Evolutionary conservation across 2,888 invertebrate genomes (phyloP).

Genomic region (Ctenicera cuprea): DNA sequence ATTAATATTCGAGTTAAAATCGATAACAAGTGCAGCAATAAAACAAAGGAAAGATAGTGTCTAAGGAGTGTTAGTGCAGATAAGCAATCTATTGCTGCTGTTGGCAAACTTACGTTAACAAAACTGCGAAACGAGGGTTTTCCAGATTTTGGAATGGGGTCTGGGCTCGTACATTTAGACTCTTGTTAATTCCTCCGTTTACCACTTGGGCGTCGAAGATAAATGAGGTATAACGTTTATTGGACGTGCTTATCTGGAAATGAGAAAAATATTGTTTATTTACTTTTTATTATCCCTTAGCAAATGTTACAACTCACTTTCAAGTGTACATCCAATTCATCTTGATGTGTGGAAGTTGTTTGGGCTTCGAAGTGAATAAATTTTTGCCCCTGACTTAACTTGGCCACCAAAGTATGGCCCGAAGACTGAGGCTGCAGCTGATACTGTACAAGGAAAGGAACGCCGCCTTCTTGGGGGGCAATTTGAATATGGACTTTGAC

Average conservation of each 20-base stretch:
- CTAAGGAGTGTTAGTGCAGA: constrained; percentile 33
- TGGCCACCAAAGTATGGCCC: constrained; percentile 64
- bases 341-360: constrained; percentile 67
- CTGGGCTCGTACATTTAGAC: constrained; percentile 63
- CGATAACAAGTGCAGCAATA: constrained; percentile 48
- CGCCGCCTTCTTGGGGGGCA: constrained; percentile 70
- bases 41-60: constrained; percentile 38
- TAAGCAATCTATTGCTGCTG: constrained; percentile 26
- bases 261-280: constrained; percentile 44
- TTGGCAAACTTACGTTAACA: constrained; percentile 61
- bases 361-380: constrained; percentile 70
- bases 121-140: constrained; percentile 64
- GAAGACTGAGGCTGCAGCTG: constrained; percentile 67
- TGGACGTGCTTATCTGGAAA: constrained; percentile 67
- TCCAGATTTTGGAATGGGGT: constrained; percentile 69
- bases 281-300: constrained; percentile 13
- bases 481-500: constrained; percentile 71
- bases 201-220: constrained; percentile 63
- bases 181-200: constrained; percentile 60
- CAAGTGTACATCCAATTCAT: constrained; percentile 72
- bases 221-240: constrained; percentile 63
- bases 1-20: constrained; percentile 57
- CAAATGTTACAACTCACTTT: constrained; percentile 61
- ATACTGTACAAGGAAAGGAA: constrained; percentile 66
- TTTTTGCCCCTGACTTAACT: constrained; percentile 69